A percentile compares a stretch with the other conserved stretches of the same genome.
Conservation (phyloP, 2,113 vertebrate genomes). For the Zosterops borbonicus region DNA sequence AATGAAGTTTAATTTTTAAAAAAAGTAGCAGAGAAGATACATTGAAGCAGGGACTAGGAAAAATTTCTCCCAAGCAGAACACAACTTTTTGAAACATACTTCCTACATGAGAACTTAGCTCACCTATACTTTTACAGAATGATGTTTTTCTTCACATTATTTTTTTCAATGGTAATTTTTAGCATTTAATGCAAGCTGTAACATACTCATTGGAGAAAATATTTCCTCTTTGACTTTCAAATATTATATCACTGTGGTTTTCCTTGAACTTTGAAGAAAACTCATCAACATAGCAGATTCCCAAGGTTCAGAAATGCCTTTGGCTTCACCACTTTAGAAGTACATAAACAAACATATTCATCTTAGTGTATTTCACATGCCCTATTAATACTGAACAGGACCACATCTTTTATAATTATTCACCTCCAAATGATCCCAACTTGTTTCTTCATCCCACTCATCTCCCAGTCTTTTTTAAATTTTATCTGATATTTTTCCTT, state of each 20-base stretch:
- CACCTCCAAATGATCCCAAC: background rate
- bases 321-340: background rate
- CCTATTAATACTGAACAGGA: background rate
- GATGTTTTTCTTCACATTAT: background rate
- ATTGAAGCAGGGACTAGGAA: background rate
- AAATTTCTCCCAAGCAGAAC: background rate
- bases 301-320: background rate
- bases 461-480: background rate
- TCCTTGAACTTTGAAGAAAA: background rate
- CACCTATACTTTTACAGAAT: background rate
- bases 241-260: background rate
- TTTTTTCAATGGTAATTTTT: background rate
- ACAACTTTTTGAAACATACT: background rate
- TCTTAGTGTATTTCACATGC: background rate
- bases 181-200: background rate
- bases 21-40: background rate
- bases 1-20: background rate
- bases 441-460: background rate
- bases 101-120: background rate
- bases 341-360: background rate
- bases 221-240: background rate
- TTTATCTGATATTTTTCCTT: background rate
- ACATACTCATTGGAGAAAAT: background rate
- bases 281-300: background rate
- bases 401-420: background rate